Evolutionary conservation across 1,140 invertebrate species (phyloP), one percentile per base, ranked within the genome.

Genomic region (Brachionus manjavacas): DNA sequence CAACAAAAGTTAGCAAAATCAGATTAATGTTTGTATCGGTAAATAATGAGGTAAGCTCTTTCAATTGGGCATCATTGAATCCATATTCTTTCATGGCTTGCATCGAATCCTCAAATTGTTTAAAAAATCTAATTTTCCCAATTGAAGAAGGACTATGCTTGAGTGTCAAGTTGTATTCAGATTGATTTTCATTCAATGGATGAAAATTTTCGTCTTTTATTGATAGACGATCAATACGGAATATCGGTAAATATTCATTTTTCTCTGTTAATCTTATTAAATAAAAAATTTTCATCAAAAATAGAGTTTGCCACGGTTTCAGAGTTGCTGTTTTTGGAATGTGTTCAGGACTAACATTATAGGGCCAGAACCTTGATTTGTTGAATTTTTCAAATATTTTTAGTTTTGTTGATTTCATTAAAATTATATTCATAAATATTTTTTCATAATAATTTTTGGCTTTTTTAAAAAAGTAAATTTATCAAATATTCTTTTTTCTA

Each of bases 11-110:
- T 39, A 94, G 91, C 86, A 94, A 93, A n/a, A 99, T 89, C 68
- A 99, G 91, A 89, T 95, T 95, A 11, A 98, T 90, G 90, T 97
- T 98, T 0, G 96, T 98, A 87, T 99, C 96, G 1, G 94, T 93
- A 91, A 98, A 98, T 86, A 98, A 94, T 70, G 94, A 94, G 90
- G 98, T 99, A 0, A 98, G 93, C 91, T 99, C 96, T 91, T 99
- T 96, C 60, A 96, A 91, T 90, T 99, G 96, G 89, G 97, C 97
- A 68, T 94, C 92, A 68, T 93, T 93, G 87, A 99, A 98, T 20
- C 89, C 89, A 78, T 89, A 85, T n/a, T 70, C 72, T 49, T 87
- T 85, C 84, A 98, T 91, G 49, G 92, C 92, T 28, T 92, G 89
- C 85, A 97, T 92, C 3, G 95, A 93, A 25, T 93, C 90, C 86